Evolutionary conservation across 2,797 vertebrate genomes (phyloP).

Genomic region (Pseudotriccus pelzelni): DNA sequence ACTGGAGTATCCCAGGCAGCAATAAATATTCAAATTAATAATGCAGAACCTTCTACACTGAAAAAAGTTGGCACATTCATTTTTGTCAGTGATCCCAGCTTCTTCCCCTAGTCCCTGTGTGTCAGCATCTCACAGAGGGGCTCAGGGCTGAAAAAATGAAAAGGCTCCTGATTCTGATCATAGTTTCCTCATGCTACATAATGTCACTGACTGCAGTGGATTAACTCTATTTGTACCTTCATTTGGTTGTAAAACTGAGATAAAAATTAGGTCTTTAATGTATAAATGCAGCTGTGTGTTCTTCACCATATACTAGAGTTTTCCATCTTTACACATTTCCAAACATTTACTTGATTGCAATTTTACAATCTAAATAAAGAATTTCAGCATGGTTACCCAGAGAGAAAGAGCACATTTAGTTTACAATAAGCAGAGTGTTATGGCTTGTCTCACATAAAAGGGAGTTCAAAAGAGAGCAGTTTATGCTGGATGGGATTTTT

Average conservation of each 20-base stretch:
- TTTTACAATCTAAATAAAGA: background rate
- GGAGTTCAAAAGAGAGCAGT: background rate
- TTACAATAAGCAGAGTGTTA: background rate
- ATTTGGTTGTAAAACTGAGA: background rate
- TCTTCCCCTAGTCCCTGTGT: background rate
- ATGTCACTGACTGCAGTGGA: background rate
- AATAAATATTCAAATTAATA: background rate
- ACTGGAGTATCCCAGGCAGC: background rate
- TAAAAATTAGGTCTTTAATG: background rate
- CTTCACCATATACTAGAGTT: background rate
- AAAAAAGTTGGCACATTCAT: background rate
- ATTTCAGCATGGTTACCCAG: background rate
- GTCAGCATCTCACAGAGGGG: background rate
- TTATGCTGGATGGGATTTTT: background rate
- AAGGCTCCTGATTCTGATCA: background rate
- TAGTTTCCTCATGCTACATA: background rate
- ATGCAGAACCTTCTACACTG: background rate
- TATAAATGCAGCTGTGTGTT: background rate
- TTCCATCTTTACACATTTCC: background rate
- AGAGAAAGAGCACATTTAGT: background rate
- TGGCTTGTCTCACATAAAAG: background rate
- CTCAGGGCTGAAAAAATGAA: background rate
- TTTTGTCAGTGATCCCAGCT: background rate
- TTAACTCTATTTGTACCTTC: background rate
- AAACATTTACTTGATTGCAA: background rate